phyloP scores from a whole-genome alignment of 2,888 invertebrate species.

The Nasonia oneida region DNA sequence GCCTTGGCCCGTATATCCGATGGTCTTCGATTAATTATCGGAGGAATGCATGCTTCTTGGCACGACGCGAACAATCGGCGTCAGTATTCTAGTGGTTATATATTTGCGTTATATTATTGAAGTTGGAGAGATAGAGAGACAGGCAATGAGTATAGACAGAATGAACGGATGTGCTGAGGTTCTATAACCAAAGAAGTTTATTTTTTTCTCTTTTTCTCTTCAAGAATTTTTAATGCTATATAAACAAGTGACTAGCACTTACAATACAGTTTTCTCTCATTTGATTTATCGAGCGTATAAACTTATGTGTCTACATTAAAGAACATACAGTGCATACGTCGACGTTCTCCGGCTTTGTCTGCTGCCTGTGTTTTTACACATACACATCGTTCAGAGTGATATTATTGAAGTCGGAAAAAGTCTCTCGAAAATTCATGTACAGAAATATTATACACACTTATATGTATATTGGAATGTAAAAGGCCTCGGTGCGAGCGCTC shows the following conservation, averaged over 20 bases:
- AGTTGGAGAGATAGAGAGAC: too few species aligned
- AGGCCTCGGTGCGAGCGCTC: constrained; percentile 42
- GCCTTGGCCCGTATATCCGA: neutral
- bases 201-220: constrained; percentile 67
- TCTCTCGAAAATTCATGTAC: constrained; percentile 55
- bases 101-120: too few species aligned
- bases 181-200: constrained; percentile 75
- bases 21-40: constrained; percentile 9
- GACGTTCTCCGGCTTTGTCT: constrained; percentile 23
- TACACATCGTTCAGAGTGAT: neutral
- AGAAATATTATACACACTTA: constrained; percentile 58
- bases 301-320: too few species aligned
- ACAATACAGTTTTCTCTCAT: constrained; percentile 67
- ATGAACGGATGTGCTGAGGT: neutral
- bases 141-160: neutral
- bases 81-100: too few species aligned
- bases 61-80: neutral
- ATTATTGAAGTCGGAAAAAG: constrained; percentile 39
- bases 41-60: neutral
- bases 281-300: constrained; percentile 6
- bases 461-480: constrained; percentile 57
- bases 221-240: constrained; percentile 70
- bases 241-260: constrained; percentile 78
- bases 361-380: neutral
- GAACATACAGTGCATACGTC: neutral